Conservation (phyloP, 2,888 invertebrate species). For the Alcis repandata region DNA sequence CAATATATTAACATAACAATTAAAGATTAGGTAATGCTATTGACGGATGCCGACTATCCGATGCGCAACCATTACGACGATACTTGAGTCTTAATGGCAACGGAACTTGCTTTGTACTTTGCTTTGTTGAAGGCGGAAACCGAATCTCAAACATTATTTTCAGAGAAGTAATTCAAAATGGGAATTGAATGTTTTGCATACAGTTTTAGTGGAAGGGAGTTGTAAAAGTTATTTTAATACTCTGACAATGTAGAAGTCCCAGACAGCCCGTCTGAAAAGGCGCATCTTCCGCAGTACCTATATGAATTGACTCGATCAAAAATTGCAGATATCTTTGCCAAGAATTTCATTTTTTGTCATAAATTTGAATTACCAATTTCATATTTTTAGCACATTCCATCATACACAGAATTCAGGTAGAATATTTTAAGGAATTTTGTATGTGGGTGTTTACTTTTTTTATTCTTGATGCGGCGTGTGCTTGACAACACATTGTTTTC, state of each 20-base stretch:
- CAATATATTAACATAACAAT: conserved; percentile 82
- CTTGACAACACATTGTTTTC: too few relatives aligned
- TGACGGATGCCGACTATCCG: conserved; percentile 54
- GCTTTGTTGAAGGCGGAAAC: neutral
- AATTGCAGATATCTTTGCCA: conserved; percentile 5
- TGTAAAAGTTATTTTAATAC: neutral
- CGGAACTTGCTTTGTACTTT: conserved; percentile 26
- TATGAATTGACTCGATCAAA: neutral
- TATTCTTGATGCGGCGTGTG: too few relatives aligned
- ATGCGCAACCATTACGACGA: conserved; percentile 56
- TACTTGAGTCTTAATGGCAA: conserved; percentile 36
- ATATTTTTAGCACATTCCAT: conserved; percentile 10
- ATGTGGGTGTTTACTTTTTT: neutral
- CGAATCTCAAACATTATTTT: conserved; percentile 1
- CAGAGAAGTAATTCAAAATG: neutral
- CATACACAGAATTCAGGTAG: neutral
- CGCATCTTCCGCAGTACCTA: too few relatives aligned
- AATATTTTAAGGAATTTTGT: neutral
- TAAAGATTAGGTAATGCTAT: conserved; percentile 75
- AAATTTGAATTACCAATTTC: neutral
- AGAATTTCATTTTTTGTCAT: conserved; percentile 5
- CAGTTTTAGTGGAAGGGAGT: neutral
- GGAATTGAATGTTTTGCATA: neutral
- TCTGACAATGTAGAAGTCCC: neutral
- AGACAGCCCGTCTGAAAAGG: neutral